Percentiles rank a stretch among this genome's conserved stretches.
These are phyloP conservation scores for Aleiodes sp. DNA, from an alignment of 1,140 invertebrate species.

Conservation along the genomic window DNA sequence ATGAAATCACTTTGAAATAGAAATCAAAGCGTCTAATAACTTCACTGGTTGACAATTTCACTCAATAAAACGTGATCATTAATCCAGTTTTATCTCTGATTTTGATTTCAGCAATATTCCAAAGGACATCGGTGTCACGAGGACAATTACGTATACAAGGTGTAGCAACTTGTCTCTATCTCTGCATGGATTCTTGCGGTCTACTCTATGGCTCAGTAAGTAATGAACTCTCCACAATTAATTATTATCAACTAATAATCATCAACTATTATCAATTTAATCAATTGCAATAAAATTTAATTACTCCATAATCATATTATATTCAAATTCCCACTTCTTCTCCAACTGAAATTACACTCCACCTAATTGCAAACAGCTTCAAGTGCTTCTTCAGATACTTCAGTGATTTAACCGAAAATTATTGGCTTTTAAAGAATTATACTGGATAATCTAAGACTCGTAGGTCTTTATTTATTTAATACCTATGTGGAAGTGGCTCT, in stretches of 20 bases:
- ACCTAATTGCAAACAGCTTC: too few relatives aligned
- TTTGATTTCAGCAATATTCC: conserved; percentile 81
- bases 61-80: too few relatives aligned
- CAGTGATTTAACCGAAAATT: too few relatives aligned
- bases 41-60: too few relatives aligned
- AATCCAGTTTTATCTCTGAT: conserved; percentile 6
- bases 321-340: too few relatives aligned
- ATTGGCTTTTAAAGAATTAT: too few relatives aligned
- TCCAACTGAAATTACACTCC: too few relatives aligned
- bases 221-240: conserved; percentile 43
- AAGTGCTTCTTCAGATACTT: too few relatives aligned
- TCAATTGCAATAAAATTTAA: conserved; percentile 9
- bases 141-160: conserved; percentile 85
- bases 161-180: conserved; percentile 82
- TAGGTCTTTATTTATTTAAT: not conserved
- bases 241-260: not conserved
- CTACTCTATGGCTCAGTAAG: conserved; percentile 86
- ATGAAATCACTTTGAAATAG: too few relatives aligned
- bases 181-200: conserved; percentile 87
- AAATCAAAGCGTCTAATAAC: too few relatives aligned
- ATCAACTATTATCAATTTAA: not conserved
- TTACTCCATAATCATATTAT: not conserved
- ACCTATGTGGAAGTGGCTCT: not conserved
- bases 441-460: too few relatives aligned
- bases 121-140: conserved; percentile 78